A percentile compares a stretch with the other conserved stretches of the same genome.
These are phyloP conservation scores for Ceratosolen solmsi DNA, from an alignment of 1,140 invertebrate species.

Conservation along the genomic window DNA sequence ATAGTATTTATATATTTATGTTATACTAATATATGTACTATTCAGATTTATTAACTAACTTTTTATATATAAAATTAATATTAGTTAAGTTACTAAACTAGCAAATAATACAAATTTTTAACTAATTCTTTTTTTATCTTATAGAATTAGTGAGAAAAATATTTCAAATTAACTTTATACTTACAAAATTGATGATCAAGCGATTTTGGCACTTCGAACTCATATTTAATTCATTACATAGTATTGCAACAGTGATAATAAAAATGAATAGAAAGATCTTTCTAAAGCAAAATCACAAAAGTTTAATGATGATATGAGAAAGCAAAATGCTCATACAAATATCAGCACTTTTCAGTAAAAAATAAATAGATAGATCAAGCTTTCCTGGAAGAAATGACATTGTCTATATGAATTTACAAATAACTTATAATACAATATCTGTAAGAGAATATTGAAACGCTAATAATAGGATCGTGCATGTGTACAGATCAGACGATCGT, in stretches of 20 bases:
- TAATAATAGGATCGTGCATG: slow-evolving; percentile 24
- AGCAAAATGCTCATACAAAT: not conserved
- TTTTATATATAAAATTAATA: too few relatives aligned
- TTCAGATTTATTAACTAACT: too few relatives aligned
- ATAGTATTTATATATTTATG: too few relatives aligned
- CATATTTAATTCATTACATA: not conserved
- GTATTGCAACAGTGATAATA: not conserved
- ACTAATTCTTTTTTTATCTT: too few relatives aligned
- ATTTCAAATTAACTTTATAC: too few relatives aligned
- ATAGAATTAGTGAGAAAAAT: too few relatives aligned
- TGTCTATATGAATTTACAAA: slow-evolving; percentile 1
- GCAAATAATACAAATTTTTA: too few relatives aligned
- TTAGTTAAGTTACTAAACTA: too few relatives aligned
- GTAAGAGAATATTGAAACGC: slow-evolving; percentile 42
- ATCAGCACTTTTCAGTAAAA: not conserved
- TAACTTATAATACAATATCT: not conserved
- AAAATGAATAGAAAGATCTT: not conserved
- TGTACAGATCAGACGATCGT: not conserved
- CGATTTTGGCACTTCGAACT: not conserved
- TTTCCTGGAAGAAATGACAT: slow-evolving; percentile 14
- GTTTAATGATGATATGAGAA: not conserved
- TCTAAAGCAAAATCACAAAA: not conserved
- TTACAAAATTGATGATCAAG: not conserved
- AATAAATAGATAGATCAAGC: slow-evolving; percentile 12
- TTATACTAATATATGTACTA: too few relatives aligned